Conservation (phyloP, 2,797 vertebrate genomes). For the Trichosurus vulpecula region DNA sequence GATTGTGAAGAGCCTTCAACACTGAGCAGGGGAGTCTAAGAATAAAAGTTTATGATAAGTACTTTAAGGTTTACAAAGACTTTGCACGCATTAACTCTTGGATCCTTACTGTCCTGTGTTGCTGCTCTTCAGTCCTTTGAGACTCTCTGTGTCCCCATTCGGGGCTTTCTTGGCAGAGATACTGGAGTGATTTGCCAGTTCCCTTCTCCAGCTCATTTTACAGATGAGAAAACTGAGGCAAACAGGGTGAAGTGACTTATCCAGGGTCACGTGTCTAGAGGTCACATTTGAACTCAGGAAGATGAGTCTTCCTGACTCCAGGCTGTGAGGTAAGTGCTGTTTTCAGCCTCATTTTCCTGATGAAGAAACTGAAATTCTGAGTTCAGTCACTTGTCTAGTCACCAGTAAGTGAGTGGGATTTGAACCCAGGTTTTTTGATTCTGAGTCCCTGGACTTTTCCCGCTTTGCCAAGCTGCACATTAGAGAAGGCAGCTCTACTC, state of each 20-base stretch:
- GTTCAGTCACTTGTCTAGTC: neutral
- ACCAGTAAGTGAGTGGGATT: neutral
- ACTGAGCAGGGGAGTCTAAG: neutral
- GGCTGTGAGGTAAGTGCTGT: neutral
- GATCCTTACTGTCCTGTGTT: neutral
- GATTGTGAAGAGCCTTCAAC: neutral
- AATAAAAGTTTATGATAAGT: neutral
- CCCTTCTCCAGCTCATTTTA: neutral
- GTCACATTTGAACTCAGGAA: neutral
- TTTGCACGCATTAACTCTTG: neutral
- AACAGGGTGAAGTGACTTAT: neutral
- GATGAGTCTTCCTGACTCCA: neutral
- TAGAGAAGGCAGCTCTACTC: neutral
- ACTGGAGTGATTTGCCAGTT: neutral
- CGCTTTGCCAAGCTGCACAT: neutral
- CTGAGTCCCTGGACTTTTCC: neutral
- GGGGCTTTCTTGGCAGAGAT: neutral
- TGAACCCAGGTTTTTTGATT: neutral
- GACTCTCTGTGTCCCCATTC: neutral
- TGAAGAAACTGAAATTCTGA: neutral
- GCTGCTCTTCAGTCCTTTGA: neutral
- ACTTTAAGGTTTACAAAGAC: neutral
- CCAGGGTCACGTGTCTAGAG: neutral
- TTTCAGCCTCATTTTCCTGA: neutral
- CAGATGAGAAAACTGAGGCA: neutral